Base-by-base conservation (phyloP, 2,888 invertebrate species). In the Chymomyza caudatula region DNA sequence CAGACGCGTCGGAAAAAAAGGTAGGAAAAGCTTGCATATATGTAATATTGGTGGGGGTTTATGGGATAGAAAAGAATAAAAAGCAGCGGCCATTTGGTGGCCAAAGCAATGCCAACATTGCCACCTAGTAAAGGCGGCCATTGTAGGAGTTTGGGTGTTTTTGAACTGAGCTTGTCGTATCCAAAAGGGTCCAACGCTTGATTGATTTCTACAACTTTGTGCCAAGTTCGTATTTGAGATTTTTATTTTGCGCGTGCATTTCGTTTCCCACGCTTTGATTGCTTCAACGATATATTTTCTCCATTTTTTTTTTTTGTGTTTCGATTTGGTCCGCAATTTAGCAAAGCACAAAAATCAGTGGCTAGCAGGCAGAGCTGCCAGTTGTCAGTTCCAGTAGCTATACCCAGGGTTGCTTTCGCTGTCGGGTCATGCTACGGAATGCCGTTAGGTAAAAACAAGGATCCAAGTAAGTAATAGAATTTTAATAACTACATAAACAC, bases 141-240 rank as follows among this genome's bases (percentile, higher is more conserved):
- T 25, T 4, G 25, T 4, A 25, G 25, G 5, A 25, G 25, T 25
- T 25, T 25, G 25, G 25, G 25, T 2, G 25, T 1, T 11, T 37
- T 37, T 37, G 11, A 11, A 13, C 29, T 37, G 8, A 25, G 17
- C 49, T 49, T 49, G 17, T 49, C 17, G 49, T 15, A 19, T 19
- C 49, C n/a, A 49, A 57, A 58, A 58, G 42, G 54, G 54, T 55
- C 54, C 15, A 73, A 68, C 67, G 73, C 59, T 73, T 81, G 85
- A 85, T 83, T 79, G 79, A 85, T 85, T 84, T 73, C 71, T 64
- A 69, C 67, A 80, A 76, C 66, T 75, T 84, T 76, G 17, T 20
- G 20, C 8, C 51, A 17, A 20, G 67, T 65, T 67, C 67, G 67
- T 68, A 72, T 81, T 53, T 65, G 51, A 51, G 37, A 29, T 37